These are phyloP conservation scores for Bambusicola thoracicus DNA, from an alignment of 2,113 vertebrate genomes.

Conservation along the genomic window DNA sequence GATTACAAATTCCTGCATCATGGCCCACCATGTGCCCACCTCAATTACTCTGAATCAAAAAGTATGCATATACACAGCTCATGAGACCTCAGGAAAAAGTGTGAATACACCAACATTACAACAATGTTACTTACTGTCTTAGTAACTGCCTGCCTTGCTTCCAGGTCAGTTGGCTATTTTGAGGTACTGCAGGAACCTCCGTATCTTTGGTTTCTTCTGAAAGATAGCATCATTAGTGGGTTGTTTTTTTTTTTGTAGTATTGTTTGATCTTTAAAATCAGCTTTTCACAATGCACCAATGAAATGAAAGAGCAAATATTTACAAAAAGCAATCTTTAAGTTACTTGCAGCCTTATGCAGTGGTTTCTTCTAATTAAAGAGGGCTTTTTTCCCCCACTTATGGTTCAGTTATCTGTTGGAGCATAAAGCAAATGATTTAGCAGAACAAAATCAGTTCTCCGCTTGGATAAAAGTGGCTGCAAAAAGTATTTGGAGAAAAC, in stretches of 20 bases:
- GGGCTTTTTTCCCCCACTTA: not conserved
- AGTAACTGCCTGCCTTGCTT: constrained; percentile 98
- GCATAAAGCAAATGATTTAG: not conserved
- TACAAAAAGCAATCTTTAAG: not conserved
- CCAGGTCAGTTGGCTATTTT: constrained; percentile 98
- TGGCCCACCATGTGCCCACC: not conserved
- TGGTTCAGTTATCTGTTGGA: not conserved
- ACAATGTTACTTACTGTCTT: constrained; percentile 89
- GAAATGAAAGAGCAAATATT: not conserved
- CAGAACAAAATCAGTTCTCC: not conserved
- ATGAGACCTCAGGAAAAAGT: not conserved
- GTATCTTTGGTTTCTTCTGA: constrained; percentile 98
- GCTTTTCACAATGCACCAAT: not conserved
- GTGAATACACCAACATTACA: not conserved
- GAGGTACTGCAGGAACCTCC: constrained; percentile 91
- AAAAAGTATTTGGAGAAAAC: not conserved
- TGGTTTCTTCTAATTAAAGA: too few species aligned
- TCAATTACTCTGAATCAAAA: not conserved
- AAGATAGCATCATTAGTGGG: not conserved
- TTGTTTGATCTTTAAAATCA: not conserved
- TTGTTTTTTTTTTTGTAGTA: not conserved
- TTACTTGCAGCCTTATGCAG: not conserved
- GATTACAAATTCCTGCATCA: not conserved
- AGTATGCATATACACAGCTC: not conserved
- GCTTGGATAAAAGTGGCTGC: not conserved